Evolutionary conservation across 2,113 vertebrate species (phyloP).

Genomic region (Mesitornis unicolor): DNA sequence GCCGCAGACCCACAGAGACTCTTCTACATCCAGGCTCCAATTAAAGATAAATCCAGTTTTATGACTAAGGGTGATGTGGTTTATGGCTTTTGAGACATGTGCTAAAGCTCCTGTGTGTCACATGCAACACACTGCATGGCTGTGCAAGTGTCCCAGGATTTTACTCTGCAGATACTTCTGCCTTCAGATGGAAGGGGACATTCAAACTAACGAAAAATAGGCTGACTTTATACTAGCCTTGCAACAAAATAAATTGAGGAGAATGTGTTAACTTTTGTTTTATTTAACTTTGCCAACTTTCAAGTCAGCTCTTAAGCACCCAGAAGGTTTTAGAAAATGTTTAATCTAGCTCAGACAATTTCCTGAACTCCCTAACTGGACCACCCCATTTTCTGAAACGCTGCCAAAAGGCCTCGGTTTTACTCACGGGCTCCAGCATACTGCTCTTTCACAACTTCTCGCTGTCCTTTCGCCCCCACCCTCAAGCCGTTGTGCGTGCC

Average conservation of each 20-base stretch:
- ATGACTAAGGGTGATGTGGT: not conserved
- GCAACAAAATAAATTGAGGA: constrained; percentile 58
- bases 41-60: not conserved
- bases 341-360: constrained; percentile 81
- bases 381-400: constrained; percentile 71
- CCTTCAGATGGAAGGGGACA: not conserved
- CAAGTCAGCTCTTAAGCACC: constrained; percentile 68
- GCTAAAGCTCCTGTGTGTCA: not conserved
- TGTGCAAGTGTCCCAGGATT: not conserved
- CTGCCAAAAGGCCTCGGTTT: constrained; percentile 65
- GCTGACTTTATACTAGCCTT: constrained; percentile 28
- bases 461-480: constrained; percentile 1
- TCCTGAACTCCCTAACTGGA: constrained; percentile 75
- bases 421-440: not conserved
- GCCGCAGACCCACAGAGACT: not conserved
- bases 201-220: constrained; percentile 13
- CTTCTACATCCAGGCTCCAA: not conserved
- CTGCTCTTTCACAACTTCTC: constrained; percentile 58
- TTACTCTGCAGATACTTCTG: not conserved
- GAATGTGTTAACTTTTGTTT: constrained; percentile 72
- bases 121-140: not conserved
- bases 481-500: not conserved
- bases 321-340: constrained; percentile 75
- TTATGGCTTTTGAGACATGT: not conserved
- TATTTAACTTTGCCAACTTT: constrained; percentile 72